Percentiles rank a stretch among this genome's conserved stretches.
Conservation (phyloP, 2,113 vertebrate genomes). For the Diadophis punctatus region DNA sequence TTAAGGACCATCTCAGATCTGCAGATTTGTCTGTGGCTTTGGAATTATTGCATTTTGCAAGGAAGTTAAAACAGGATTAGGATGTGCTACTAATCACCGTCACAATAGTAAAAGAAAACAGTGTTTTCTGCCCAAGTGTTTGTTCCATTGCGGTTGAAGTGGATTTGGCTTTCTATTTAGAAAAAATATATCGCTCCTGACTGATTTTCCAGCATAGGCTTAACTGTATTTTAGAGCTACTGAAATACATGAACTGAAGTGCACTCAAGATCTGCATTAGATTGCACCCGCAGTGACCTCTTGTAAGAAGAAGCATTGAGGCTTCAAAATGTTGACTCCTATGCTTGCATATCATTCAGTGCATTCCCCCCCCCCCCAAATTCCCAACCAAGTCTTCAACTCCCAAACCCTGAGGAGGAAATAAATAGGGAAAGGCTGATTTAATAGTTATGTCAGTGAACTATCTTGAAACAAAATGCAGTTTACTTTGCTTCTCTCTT, state of each 20-base stretch:
- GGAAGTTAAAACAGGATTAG: not conserved
- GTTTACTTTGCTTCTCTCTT: not conserved
- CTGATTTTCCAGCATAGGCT: not conserved
- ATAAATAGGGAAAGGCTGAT: not conserved
- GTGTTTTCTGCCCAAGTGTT: not conserved
- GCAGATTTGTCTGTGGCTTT: not conserved
- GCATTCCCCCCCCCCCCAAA: not conserved
- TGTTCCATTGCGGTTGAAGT: conserved; percentile 5
- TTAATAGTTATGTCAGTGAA: not conserved
- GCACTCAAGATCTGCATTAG: not conserved
- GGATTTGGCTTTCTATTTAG: not conserved
- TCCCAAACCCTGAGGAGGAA: not conserved
- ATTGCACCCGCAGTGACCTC: not conserved
- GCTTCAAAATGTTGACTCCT: conserved; percentile 2
- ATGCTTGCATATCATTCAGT: conserved; percentile 30
- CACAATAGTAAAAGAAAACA: not conserved
- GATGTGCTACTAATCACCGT: not conserved
- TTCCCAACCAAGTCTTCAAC: not conserved
- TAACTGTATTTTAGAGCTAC: not conserved
- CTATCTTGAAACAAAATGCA: not conserved
- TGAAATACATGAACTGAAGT: not conserved
- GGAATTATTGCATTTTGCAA: not conserved
- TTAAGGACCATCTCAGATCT: not conserved
- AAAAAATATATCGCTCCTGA: not conserved
- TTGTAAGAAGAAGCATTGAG: not conserved